Evolutionary conservation across 2,888 invertebrate genomes (phyloP).

Genomic region (Parochlus steinenii): DNA sequence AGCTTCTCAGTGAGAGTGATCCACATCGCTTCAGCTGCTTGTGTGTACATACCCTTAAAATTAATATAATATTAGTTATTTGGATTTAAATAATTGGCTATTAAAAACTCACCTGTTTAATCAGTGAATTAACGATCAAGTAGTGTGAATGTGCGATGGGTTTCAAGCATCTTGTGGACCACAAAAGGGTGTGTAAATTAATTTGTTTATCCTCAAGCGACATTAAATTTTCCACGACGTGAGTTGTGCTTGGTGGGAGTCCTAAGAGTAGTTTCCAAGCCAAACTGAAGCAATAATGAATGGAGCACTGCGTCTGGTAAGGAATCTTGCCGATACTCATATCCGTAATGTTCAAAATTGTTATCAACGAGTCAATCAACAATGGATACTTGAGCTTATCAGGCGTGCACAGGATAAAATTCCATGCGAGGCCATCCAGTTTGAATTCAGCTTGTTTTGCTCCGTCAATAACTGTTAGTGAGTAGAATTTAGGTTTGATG

Average conservation of each 20-base stretch:
- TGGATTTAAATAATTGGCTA: neutral
- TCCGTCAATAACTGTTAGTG: slow-evolving; percentile 58
- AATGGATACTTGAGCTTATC: slow-evolving; percentile 81
- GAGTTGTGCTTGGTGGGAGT: slow-evolving; percentile 77
- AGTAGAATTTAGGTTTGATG: slow-evolving; percentile 84
- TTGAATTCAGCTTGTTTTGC: slow-evolving; percentile 64
- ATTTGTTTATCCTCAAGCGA: slow-evolving; percentile 47
- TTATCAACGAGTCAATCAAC: slow-evolving; percentile 69
- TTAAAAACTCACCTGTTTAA: slow-evolving; percentile 42
- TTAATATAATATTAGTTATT: slow-evolving; percentile 1
- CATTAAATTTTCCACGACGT: slow-evolving; percentile 58
- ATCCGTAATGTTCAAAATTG: slow-evolving; percentile 65
- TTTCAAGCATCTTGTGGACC: slow-evolving; percentile 75
- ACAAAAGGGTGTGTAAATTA: slow-evolving; percentile 68
- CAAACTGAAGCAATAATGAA: slow-evolving; percentile 71
- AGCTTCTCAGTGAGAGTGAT: slow-evolving; percentile 27
- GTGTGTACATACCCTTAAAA: slow-evolving; percentile 60
- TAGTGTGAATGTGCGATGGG: slow-evolving; percentile 70
- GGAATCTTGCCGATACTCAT: slow-evolving; percentile 39
- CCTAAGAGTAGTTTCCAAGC: slow-evolving; percentile 54
- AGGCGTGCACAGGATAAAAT: slow-evolving; percentile 82
- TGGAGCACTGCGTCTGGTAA: slow-evolving; percentile 55
- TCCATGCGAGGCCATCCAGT: slow-evolving; percentile 81
- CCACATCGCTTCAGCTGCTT: slow-evolving; percentile 35
- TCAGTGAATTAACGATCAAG: slow-evolving; percentile 73